A percentile compares a stretch with the other conserved stretches of the same genome.
phyloP scores from a whole-genome alignment of 2,113 vertebrate genomes.

The Laticauda laticaudata region DNA sequence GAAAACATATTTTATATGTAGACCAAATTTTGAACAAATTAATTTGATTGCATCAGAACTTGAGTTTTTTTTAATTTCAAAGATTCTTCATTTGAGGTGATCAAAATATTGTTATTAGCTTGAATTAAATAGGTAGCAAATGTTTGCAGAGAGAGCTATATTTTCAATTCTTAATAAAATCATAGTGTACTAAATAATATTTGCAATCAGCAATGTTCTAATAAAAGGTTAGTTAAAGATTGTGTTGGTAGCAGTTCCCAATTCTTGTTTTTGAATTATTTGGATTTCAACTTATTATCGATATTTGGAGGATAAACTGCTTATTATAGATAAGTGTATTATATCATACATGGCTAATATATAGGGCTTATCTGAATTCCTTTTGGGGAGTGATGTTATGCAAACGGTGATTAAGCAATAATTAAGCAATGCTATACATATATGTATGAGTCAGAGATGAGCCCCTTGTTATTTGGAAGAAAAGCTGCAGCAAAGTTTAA shows the following conservation, averaged over 20 bases:
- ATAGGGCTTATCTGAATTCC: neutral
- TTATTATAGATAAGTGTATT: neutral
- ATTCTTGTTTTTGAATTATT: neutral
- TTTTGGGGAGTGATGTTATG: neutral
- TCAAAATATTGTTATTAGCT: neutral
- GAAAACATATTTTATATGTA: neutral
- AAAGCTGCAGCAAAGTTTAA: neutral
- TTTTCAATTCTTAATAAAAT: neutral
- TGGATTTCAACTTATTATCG: neutral
- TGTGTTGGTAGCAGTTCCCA: neutral
- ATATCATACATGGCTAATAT: neutral
- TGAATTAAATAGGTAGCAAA: neutral
- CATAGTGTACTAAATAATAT: neutral
- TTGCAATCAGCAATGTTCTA: neutral
- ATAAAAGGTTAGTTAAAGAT: neutral
- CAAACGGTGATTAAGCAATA: neutral
- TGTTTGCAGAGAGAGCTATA: too few relatives aligned
- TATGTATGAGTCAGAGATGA: neutral
- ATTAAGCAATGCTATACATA: neutral
- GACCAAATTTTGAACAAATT: neutral
- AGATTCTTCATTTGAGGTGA: neutral
- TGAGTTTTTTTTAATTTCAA: neutral
- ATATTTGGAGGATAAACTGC: neutral
- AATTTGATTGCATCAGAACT: neutral
- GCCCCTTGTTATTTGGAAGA: neutral